phyloP scores from a whole-genome alignment of 2,888 invertebrate species.

The Drosophila atripex region DNA sequence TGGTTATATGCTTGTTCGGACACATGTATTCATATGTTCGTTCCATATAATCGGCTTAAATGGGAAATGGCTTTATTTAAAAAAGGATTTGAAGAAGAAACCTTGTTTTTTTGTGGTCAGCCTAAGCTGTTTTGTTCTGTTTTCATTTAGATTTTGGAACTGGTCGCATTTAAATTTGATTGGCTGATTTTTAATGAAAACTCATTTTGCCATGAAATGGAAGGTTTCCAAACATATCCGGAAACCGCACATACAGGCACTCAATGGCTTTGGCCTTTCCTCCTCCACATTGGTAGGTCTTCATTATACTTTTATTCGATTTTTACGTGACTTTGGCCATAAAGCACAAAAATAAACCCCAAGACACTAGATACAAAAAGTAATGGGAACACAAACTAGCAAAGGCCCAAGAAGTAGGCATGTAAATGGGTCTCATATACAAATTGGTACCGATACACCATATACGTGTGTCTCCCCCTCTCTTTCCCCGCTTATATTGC shows the following conservation, averaged over 20 bases:
- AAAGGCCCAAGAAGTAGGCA: constrained; percentile 15
- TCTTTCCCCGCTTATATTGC: constrained; percentile 4
- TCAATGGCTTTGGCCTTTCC: constrained; percentile 39
- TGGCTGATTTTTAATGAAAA: constrained; percentile 22
- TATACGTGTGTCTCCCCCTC: constrained; percentile 32
- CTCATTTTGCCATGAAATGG: not conserved
- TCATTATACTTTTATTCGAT: constrained; percentile 69
- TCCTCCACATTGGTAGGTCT: constrained; percentile 29
- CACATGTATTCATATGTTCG: constrained; percentile 16
- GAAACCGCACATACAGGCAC: constrained; percentile 31
- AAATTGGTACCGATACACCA: constrained; percentile 47
- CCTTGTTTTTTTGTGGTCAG: not conserved
- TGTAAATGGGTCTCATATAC: constrained; percentile 55
- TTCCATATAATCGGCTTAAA: constrained; percentile 23
- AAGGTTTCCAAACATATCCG: not conserved
- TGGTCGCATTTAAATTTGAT: constrained; percentile 27
- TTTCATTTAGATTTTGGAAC: not conserved
- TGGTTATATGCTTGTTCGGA: constrained; percentile 7
- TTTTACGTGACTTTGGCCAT: constrained; percentile 66
- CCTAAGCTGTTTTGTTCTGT: constrained; percentile 9
- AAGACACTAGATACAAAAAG: constrained; percentile 35
- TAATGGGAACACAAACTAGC: constrained; percentile 24
- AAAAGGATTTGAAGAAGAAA: not conserved
- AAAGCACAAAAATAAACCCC: constrained; percentile 63
- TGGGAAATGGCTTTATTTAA: not conserved